A percentile compares a stretch with the other conserved stretches of the same genome.
These are phyloP conservation scores for Pogona vitticeps DNA, from an alignment of 2,113 vertebrate genomes.

Conservation along the genomic window DNA sequence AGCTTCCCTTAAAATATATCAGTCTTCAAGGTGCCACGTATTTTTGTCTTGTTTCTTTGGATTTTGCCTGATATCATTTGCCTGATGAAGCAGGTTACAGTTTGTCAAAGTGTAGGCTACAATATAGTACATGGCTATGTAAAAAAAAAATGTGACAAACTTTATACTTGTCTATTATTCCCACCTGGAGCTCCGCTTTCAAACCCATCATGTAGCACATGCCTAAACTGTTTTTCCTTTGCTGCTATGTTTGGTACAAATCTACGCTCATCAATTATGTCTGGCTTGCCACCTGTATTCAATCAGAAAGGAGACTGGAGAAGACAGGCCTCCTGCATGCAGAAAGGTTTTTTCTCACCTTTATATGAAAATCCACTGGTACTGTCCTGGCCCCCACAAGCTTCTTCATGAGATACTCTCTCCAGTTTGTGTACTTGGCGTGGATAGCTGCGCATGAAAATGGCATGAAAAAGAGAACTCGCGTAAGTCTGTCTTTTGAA, in stretches of 20 bases:
- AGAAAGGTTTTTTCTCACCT: conserved; percentile 73
- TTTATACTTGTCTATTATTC: not conserved
- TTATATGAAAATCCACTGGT: conserved; percentile 92
- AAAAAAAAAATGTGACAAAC: not conserved
- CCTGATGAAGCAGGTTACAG: too few species aligned
- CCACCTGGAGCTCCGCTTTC: not conserved
- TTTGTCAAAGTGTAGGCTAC: too few species aligned
- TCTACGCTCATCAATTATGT: not conserved
- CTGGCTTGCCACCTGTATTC: not conserved
- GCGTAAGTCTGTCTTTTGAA: not conserved
- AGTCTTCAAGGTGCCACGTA: too few species aligned
- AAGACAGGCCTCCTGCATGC: not conserved
- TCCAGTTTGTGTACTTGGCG: conserved; percentile 87
- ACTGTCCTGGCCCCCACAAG: conserved; percentile 89
- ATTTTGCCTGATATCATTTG: too few species aligned
- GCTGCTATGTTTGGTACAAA: not conserved
- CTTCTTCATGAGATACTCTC: conserved; percentile 90
- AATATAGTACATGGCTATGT: too few species aligned
- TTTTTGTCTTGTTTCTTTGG: too few species aligned
- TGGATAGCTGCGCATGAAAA: conserved; percentile 75
- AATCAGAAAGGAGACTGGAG: not conserved
- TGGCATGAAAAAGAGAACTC: not conserved
- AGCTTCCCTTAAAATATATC: too few species aligned
- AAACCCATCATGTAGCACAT: not conserved
- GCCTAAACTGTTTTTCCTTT: not conserved